Conservation (phyloP, 2,888 invertebrate species). For the Nomada fabriciana region DNA sequence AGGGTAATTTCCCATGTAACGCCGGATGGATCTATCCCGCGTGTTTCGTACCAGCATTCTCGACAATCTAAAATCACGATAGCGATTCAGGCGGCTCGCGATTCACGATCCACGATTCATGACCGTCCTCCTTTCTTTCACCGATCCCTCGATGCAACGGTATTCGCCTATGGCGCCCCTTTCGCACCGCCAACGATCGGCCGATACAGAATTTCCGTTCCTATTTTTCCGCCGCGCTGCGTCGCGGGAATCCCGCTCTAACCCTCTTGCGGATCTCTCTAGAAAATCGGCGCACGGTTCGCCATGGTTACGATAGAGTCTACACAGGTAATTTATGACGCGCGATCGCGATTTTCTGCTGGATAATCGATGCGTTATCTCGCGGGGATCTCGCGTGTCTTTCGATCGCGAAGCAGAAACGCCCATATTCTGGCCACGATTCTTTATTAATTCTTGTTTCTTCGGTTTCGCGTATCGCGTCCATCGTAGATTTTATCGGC, state of each 20-base stretch:
- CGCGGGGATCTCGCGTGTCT: slow-evolving; percentile 11
- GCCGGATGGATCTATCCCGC: slow-evolving; percentile 35
- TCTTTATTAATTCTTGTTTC: slow-evolving; percentile 17
- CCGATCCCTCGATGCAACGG: slow-evolving; percentile 68
- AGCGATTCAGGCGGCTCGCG: slow-evolving; percentile 54
- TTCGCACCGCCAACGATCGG: slow-evolving; percentile 39
- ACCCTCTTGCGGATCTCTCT: slow-evolving; percentile 12
- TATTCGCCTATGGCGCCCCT: slow-evolving; percentile 56
- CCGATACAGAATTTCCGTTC: slow-evolving; percentile 57
- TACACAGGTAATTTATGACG: slow-evolving; percentile 43
- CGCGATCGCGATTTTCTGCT: slow-evolving; percentile 31
- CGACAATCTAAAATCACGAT: slow-evolving; percentile 68
- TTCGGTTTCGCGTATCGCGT: not conserved
- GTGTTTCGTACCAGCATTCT: slow-evolving; percentile 54
- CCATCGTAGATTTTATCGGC: slow-evolving; percentile 10
- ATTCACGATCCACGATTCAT: slow-evolving; percentile 67
- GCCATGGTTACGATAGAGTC: slow-evolving; percentile 28
- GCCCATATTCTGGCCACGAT: slow-evolving; percentile 12
- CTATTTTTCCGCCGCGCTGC: slow-evolving; percentile 31
- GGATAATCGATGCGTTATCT: slow-evolving; percentile 40
- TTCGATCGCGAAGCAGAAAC: slow-evolving; percentile 21
- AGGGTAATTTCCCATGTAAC: slow-evolving; percentile 31
- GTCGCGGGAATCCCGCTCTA: slow-evolving; percentile 8
- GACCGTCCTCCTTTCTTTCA: slow-evolving; percentile 60
- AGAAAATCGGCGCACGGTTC: slow-evolving; percentile 28